These are phyloP conservation scores for Nezara viridula DNA, from an alignment of 2,888 invertebrate genomes.

Conservation along the genomic window DNA sequence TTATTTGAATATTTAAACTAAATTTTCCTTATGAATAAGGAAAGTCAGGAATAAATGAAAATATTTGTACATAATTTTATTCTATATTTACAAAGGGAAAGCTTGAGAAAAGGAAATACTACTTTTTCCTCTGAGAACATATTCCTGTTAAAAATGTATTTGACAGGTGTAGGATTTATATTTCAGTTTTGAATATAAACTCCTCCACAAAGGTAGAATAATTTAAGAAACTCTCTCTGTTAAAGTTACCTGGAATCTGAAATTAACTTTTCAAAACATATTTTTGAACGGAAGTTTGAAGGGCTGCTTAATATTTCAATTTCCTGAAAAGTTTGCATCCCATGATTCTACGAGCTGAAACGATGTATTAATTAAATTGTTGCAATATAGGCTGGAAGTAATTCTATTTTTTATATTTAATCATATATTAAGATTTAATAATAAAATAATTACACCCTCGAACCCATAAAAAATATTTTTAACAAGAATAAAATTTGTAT, in stretches of 20 bases:
- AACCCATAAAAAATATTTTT: too few relatives aligned
- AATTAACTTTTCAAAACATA: background rate
- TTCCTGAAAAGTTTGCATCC: background rate
- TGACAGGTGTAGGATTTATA: background rate
- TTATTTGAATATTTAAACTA: too few relatives aligned
- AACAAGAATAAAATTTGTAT: too few relatives aligned
- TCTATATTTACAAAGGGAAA: background rate
- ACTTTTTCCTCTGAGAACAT: background rate
- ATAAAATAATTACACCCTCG: too few relatives aligned
- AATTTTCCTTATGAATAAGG: too few relatives aligned
- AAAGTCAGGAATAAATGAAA: too few relatives aligned
- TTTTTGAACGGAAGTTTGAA: background rate
- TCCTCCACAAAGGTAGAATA: background rate
- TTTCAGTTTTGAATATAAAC: background rate
- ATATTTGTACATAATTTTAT: background rate
- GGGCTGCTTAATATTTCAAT: background rate
- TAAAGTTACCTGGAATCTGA: background rate
- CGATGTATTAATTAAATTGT: background rate
- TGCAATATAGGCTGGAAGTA: background rate
- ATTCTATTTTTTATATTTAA: background rate
- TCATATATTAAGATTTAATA: too few relatives aligned
- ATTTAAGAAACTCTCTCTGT: background rate
- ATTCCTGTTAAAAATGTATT: background rate
- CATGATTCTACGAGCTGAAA: background rate
- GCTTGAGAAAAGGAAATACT: background rate